A percentile compares a stretch with the other conserved stretches of the same genome.
Conservation (phyloP, 1,140 invertebrate species). For the Drosophila repletoides region DNA sequence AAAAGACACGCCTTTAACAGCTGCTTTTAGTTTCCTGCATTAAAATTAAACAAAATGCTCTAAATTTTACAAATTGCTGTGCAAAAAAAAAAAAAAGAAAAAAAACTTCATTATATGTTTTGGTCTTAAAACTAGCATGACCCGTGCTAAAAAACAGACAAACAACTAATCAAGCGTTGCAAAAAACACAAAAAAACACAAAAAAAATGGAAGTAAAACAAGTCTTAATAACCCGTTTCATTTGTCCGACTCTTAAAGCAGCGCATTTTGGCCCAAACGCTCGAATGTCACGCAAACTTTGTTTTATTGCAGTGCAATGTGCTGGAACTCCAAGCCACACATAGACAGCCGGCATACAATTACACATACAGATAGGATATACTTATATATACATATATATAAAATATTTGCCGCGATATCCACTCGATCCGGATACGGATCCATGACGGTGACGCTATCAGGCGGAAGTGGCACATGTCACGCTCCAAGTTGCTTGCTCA, state of each 20-base stretch:
- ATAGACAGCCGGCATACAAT: background rate
- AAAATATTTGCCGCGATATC: conserved; percentile 14
- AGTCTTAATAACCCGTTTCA: conserved; percentile 58
- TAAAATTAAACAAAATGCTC: conserved; percentile 44
- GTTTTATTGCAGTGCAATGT: conserved; percentile 41
- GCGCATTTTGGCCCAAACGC: conserved; percentile 64
- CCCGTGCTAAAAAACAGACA: conserved; percentile 49
- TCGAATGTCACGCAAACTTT: conserved; percentile 68
- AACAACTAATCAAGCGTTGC: conserved; percentile 56
- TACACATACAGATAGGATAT: background rate
- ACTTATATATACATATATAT: background rate
- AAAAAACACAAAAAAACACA: conserved; percentile 2
- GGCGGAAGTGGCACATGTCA: conserved; percentile 78
- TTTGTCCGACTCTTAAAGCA: conserved; percentile 46
- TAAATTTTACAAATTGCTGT: conserved; percentile 47
- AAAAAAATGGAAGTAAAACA: conserved; percentile 32
- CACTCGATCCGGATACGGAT: conserved; percentile 64
- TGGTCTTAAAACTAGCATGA: conserved; percentile 13
- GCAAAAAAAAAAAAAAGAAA: too few relatives aligned
- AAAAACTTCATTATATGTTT: too few relatives aligned
- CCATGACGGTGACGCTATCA: conserved; percentile 73
- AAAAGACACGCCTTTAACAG: too few relatives aligned
- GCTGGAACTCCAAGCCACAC: conserved; percentile 35
- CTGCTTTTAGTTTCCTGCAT: too few relatives aligned
- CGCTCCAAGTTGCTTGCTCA: conserved; percentile 64